Percentiles rank a stretch among this genome's conserved stretches.
Conservation (phyloP, 2,797 vertebrate species). For the Dromococcyx pavoninus region DNA sequence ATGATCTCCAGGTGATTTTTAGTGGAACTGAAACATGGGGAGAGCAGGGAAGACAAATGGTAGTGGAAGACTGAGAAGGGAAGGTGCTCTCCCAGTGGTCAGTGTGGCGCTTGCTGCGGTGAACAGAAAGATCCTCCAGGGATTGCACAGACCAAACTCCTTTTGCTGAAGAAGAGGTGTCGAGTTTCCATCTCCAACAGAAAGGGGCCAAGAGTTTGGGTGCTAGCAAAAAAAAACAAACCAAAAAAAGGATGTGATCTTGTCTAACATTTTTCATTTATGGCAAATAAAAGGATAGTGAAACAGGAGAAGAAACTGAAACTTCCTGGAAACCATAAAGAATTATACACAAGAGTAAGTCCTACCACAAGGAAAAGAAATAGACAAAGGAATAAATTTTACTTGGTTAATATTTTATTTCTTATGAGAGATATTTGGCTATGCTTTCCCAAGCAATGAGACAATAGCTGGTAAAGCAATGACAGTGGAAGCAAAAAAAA, state of each 20-base stretch:
- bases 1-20: conserved; percentile 9
- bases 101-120: background rate
- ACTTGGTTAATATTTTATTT: background rate
- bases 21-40: background rate
- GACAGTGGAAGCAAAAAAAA: conserved; percentile 25
- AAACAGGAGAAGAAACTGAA: conserved; percentile 27
- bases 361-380: conserved; percentile 43
- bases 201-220: background rate
- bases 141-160: background rate
- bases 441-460: background rate
- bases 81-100: accelerated
- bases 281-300: background rate
- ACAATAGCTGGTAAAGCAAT: conserved; percentile 52
- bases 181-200: background rate
- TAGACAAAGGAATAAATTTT: background rate
- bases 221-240: background rate
- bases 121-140: background rate
- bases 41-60: conserved; percentile 16
- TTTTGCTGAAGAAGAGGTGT: background rate
- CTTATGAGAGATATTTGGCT: conserved; percentile 34
- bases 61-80: background rate
- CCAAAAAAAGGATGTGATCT: background rate
- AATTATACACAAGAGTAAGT: background rate
- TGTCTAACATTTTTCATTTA: background rate
- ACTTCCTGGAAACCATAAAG: background rate